phyloP scores from a whole-genome alignment of 1,140 invertebrate genomes.

The Drosophila erecta region DNA sequence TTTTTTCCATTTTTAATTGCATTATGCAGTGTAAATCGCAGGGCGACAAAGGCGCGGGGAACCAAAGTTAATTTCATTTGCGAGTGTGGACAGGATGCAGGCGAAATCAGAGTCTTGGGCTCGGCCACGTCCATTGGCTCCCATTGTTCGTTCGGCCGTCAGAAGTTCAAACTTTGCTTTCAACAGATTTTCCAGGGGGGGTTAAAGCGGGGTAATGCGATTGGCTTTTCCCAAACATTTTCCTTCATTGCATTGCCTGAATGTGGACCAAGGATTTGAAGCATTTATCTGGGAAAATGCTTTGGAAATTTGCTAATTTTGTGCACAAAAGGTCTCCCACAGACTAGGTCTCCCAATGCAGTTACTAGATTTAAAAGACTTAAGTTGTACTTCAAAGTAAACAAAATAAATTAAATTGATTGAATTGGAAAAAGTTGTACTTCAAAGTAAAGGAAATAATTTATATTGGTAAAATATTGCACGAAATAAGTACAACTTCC shows the following conservation, averaged over 20 bases:
- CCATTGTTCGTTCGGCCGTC: slow-evolving; percentile 38
- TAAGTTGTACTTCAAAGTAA: neutral
- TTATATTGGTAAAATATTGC: no score
- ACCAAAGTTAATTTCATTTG: slow-evolving; percentile 67
- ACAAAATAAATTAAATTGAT: neutral
- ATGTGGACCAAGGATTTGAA: slow-evolving; percentile 12
- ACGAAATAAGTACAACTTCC: no score
- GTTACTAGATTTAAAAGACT: no score
- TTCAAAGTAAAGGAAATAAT: no score
- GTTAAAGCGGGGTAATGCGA: neutral
- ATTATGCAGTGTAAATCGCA: slow-evolving; percentile 71
- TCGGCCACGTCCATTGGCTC: slow-evolving; percentile 1
- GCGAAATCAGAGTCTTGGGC: slow-evolving; percentile 20
- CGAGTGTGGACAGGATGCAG: slow-evolving; percentile 42
- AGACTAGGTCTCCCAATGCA: no score
- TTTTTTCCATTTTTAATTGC: slow-evolving; percentile 64
- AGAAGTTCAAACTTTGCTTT: slow-evolving; percentile 42
- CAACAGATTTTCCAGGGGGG: slow-evolving; percentile 10
- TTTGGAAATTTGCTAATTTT: neutral
- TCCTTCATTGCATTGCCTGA: slow-evolving; percentile 22
- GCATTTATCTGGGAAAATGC: neutral
- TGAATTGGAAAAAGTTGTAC: no score
- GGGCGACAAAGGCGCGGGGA: neutral
- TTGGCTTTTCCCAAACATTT: slow-evolving; percentile 29
- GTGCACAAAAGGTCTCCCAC: no score